These are phyloP conservation scores for Cenopis cana DNA, from an alignment of 2,888 invertebrate genomes.

Conservation along the genomic window DNA sequence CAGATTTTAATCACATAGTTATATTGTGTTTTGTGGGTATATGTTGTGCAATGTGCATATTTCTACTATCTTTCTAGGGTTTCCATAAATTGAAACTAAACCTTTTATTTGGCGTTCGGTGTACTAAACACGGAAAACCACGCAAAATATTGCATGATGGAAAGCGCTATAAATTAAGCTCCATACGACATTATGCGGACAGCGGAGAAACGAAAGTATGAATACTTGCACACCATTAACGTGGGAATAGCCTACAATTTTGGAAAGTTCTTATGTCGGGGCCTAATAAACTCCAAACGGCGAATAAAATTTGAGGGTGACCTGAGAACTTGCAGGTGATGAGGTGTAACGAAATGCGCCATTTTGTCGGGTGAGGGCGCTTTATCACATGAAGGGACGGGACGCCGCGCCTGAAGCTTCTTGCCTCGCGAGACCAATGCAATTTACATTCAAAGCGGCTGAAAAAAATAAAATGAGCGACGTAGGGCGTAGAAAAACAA, in stretches of 20 bases:
- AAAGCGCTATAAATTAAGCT: constrained; percentile 44
- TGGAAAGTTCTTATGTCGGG: constrained; percentile 39
- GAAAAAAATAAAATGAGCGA: constrained; percentile 54
- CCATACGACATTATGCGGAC: constrained; percentile 44
- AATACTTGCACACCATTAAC: constrained; percentile 44
- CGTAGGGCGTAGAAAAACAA: constrained; percentile 50
- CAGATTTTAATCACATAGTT: no score
- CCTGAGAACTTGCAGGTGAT: constrained; percentile 55
- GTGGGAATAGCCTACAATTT: constrained; percentile 39
- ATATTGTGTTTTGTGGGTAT: no score
- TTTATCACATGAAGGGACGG: constrained; percentile 45
- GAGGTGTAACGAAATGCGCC: constrained; percentile 54
- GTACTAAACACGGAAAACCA: constrained; percentile 35
- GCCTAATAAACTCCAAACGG: constrained; percentile 39
- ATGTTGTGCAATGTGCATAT: not conserved
- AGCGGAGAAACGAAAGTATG: constrained; percentile 43
- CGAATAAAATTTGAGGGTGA: constrained; percentile 50
- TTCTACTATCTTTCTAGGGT: not conserved
- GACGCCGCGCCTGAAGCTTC: constrained; percentile 53
- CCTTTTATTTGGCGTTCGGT: constrained; percentile 23
- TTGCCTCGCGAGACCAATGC: constrained; percentile 61
- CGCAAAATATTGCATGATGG: constrained; percentile 44
- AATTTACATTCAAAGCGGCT: constrained; percentile 66
- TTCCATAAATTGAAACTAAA: constrained; percentile 8
- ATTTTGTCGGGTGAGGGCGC: constrained; percentile 52